These are phyloP conservation scores for Dromas ardeola DNA, from an alignment of 2,113 vertebrate genomes.

Conservation along the genomic window DNA sequence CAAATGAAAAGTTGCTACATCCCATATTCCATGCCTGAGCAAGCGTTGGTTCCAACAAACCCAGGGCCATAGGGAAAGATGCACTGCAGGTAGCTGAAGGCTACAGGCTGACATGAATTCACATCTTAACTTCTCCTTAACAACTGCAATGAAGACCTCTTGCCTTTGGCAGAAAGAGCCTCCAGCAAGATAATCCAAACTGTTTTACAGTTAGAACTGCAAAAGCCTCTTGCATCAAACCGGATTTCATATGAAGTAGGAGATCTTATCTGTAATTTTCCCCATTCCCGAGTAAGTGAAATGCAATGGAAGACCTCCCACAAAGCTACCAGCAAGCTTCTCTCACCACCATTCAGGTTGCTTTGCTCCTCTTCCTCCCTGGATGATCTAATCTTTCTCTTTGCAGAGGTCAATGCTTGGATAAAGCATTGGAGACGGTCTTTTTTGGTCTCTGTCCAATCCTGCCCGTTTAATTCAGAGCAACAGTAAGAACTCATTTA, in stretches of 20 bases:
- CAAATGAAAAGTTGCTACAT: background rate
- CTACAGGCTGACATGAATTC: background rate
- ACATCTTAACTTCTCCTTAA: background rate
- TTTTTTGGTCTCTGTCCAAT: background rate
- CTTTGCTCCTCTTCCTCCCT: background rate
- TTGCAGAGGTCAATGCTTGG: background rate
- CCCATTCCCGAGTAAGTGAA: background rate
- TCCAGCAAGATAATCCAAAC: background rate
- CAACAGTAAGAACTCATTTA: background rate
- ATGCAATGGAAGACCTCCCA: background rate
- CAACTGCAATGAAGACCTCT: background rate
- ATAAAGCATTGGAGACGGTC: background rate
- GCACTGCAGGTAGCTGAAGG: fast-evolving
- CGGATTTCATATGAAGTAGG: background rate
- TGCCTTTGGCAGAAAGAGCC: background rate
- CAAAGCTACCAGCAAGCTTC: background rate
- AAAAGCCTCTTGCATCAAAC: background rate
- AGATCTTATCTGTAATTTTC: background rate
- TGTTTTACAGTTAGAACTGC: background rate
- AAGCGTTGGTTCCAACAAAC: background rate
- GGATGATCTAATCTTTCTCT: background rate
- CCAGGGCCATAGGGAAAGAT: background rate
- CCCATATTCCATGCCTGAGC: background rate
- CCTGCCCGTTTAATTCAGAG: background rate
- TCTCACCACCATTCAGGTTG: background rate